Conservation (phyloP, 2,113 vertebrate genomes). For the Rhipidura dahli region DNA sequence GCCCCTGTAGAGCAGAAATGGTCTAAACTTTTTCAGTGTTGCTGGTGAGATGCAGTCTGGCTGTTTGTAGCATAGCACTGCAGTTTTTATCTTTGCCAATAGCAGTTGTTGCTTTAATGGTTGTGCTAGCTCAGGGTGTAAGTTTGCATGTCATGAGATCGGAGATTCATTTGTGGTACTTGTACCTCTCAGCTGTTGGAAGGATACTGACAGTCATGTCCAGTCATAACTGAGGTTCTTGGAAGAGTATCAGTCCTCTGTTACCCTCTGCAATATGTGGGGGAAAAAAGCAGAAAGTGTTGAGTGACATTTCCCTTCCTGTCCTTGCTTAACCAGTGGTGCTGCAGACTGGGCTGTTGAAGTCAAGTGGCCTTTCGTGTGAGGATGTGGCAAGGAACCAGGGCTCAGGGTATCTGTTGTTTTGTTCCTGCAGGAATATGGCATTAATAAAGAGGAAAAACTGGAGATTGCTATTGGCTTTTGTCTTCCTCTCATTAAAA, state of each 20-base stretch:
- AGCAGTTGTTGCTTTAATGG: neutral
- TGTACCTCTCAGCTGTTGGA: neutral
- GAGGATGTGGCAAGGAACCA: neutral
- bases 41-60: neutral
- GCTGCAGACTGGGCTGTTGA: neutral
- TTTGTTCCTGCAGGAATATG: slow-evolving; percentile 85
- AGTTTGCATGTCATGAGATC: neutral
- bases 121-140: neutral
- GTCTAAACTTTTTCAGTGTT: neutral
- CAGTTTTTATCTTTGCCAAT: neutral
- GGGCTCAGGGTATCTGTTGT: neutral
- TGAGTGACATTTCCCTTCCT: neutral
- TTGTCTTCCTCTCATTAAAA: slow-evolving; percentile 94
- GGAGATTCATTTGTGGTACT: neutral
- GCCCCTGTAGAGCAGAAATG: neutral
- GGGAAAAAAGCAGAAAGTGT: neutral
- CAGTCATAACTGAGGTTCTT: neutral
- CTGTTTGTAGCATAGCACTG: neutral
- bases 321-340: neutral
- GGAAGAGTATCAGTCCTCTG: neutral
- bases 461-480: slow-evolving; percentile 95
- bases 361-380: neutral
- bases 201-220: neutral
- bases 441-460: slow-evolving; percentile 92
- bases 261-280: neutral